Evolutionary conservation across 2,888 invertebrate species (phyloP).

Genomic region (Scaeva pyrastri): DNA sequence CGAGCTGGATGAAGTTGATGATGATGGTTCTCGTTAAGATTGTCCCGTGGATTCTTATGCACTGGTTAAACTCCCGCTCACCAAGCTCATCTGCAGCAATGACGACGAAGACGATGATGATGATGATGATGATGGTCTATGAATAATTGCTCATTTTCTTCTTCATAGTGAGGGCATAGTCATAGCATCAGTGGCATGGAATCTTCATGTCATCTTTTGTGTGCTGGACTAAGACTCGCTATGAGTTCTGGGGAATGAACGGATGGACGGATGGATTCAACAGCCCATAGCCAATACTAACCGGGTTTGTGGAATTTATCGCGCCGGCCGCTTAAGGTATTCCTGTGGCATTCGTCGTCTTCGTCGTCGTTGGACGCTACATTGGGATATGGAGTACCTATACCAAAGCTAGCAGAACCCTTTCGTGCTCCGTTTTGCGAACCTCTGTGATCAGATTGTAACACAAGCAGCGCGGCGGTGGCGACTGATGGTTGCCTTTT

Average conservation of each 20-base stretch:
- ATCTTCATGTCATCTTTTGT: constrained; percentile 74
- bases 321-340: constrained; percentile 72
- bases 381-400: neutral
- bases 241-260: constrained; percentile 10
- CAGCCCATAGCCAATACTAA: constrained; percentile 72
- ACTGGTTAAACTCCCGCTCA: neutral
- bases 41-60: constrained; percentile 41
- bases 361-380: constrained; percentile 3
- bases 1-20: constrained; percentile 66
- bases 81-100: neutral
- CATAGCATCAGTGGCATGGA: constrained; percentile 60
- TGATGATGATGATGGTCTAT: constrained; percentile 69
- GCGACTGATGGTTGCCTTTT: constrained; percentile 56
- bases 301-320: constrained; percentile 75
- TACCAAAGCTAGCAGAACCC: constrained; percentile 27
- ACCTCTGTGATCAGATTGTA: constrained; percentile 73
- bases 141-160: constrained; percentile 72
- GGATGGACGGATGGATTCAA: constrained; percentile 31
- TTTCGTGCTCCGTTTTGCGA: constrained; percentile 70
- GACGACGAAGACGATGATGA: constrained; percentile 42
- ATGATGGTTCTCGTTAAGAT: constrained; percentile 75
- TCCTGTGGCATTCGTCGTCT: constrained; percentile 59
- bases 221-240: constrained; percentile 34
- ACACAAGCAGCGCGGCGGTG: constrained; percentile 51
- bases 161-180: constrained; percentile 22